Percentiles rank a stretch among this genome's conserved stretches.
Conservation (phyloP, 2,888 invertebrate genomes). For the Pinctada fucata region DNA sequence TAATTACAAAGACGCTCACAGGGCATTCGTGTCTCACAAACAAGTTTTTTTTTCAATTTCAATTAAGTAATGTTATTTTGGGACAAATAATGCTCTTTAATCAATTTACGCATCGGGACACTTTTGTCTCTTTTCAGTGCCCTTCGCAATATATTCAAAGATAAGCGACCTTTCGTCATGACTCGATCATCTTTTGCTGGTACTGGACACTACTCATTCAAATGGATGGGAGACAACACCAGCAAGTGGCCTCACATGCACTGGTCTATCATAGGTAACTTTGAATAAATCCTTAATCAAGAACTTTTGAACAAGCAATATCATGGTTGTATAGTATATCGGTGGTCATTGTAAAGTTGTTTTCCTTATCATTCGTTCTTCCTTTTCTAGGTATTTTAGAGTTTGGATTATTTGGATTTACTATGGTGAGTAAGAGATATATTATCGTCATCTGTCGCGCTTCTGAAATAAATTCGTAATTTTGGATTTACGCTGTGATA, state of each 20-base stretch:
- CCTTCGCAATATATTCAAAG: slow-evolving; percentile 46
- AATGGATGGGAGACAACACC: slow-evolving; percentile 78
- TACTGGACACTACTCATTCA: slow-evolving; percentile 83
- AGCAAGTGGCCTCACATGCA: slow-evolving; percentile 81
- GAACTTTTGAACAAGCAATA: too few relatives aligned
- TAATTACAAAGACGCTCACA: too few relatives aligned
- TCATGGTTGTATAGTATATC: too few relatives aligned
- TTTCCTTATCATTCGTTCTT: too few relatives aligned
- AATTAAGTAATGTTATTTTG: too few relatives aligned
- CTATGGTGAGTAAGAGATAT: background rate
- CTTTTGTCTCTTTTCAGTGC: slow-evolving; percentile 38
- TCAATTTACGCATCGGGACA: too few relatives aligned
- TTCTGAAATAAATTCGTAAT: background rate
- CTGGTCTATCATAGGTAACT: slow-evolving; percentile 44
- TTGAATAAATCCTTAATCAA: too few relatives aligned
- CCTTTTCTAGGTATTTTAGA: background rate
- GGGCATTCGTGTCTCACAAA: too few relatives aligned
- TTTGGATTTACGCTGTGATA: background rate
- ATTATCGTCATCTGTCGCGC: too few relatives aligned
- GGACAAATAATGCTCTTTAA: too few relatives aligned
- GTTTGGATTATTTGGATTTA: background rate
- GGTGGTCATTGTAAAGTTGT: too few relatives aligned
- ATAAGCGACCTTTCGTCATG: slow-evolving; percentile 80
- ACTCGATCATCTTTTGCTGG: slow-evolving; percentile 89
- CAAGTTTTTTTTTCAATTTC: too few relatives aligned